Conservation (phyloP, 2,113 vertebrate species). For the Tragelaphus imberbis region DNA sequence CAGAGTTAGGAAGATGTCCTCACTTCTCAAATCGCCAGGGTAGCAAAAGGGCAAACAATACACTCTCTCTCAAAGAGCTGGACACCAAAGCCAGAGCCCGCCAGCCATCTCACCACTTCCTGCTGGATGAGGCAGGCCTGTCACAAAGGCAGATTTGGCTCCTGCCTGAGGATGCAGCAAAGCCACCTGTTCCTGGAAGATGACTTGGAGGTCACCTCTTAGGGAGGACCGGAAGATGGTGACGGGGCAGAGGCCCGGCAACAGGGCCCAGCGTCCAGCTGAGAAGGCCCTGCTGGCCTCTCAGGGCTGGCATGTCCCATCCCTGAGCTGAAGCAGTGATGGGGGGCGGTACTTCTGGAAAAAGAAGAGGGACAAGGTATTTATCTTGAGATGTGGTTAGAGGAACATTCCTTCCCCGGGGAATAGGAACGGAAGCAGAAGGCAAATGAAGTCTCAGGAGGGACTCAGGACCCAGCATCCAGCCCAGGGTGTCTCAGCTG, state of each 20-base stretch:
- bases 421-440: neutral
- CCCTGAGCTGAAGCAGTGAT: neutral
- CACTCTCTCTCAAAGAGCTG: neutral
- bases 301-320: neutral
- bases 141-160: neutral
- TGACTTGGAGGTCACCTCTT: neutral
- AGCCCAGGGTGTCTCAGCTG: neutral
- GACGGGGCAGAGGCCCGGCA: rapidly evolving
- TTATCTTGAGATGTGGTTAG: neutral
- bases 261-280: neutral
- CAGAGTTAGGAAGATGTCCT: neutral
- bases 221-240: neutral
- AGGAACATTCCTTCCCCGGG: neutral
- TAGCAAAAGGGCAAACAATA: neutral
- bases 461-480: neutral
- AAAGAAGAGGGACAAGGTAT: neutral
- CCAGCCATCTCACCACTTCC: neutral
- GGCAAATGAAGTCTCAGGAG: neutral
- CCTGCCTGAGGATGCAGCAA: neutral
- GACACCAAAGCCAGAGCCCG: neutral
- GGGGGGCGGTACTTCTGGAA: neutral
- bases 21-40: neutral
- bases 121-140: neutral
- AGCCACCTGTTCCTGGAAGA: neutral
- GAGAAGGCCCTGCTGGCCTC: neutral